Base-by-base conservation (phyloP, 2,797 vertebrate species). In the Capromys pilorides region DNA sequence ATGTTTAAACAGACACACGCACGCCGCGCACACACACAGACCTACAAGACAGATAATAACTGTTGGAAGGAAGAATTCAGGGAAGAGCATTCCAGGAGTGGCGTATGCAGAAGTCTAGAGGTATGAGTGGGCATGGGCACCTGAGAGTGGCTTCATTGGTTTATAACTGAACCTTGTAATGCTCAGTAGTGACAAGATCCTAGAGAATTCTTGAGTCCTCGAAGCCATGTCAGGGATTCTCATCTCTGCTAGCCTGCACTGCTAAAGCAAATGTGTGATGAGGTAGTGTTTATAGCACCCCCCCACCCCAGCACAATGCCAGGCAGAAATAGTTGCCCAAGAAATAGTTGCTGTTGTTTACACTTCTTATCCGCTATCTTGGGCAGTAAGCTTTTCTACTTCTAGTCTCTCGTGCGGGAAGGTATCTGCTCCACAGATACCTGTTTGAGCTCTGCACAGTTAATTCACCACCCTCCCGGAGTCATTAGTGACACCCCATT, bases 171-270 rank as follows among this genome's bases (percentile, higher is more conserved):
- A 36, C 31, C 31, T 8, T n/a, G 19, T 84, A 64, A n/a, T 75
- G 18, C 64, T 26, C 69, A 86, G 24, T 26, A 94, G 31, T 80
- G 45, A 79, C n/a, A 61, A 73, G 24, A 59, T 36, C 69, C 28
- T 22, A 78, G 80, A 69, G 86, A 84, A 54, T 86, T 80, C 86
- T 24, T 39, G 24, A 94, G 54, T 22, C 36, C 93, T 75, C 91
- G 4, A 81, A 88, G 49, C 73, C 82, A 39, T 69, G 21, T 69
- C 45, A 24, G 28, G 4, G n/a, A n/a, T 80, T 86, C 84, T 81
- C 9, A 39, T 81, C 26, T 91, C 62, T 93, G 66, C 57, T 62
- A 59, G 0, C 36, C 24, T 84, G 2, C 2, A 21, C 18, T 90
- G 12, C 59, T 88, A 28, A 79, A 92, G 80, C 49, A 86, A 1